Conservation (phyloP, 2,113 vertebrate species). For the Indri indri region DNA sequence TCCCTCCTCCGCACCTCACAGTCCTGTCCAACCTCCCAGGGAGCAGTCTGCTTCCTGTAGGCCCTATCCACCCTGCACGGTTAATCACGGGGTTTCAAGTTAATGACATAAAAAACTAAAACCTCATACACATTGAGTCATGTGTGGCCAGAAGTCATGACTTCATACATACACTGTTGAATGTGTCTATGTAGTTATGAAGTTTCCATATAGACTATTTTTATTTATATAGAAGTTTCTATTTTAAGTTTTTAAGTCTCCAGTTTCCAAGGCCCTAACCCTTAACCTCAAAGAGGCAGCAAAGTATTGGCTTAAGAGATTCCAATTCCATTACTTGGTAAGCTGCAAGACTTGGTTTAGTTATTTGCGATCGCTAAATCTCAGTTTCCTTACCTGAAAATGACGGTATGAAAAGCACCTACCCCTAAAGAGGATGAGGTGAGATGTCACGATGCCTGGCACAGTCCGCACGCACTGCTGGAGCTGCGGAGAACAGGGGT, state of each 20-base stretch:
- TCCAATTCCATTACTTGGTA: background rate
- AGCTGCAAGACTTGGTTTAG: background rate
- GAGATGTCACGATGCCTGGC: background rate
- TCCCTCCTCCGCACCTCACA: background rate
- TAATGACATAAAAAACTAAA: background rate
- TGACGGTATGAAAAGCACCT: accelerated
- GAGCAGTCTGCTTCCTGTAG: background rate
- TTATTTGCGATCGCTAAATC: background rate
- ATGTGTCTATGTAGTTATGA: background rate
- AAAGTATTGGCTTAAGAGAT: background rate
- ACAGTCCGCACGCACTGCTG: background rate
- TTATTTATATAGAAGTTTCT: background rate
- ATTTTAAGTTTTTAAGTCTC: background rate
- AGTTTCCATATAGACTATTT: background rate
- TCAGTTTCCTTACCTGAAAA: background rate
- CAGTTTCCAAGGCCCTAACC: background rate
- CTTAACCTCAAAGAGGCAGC: background rate
- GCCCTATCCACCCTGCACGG: background rate
- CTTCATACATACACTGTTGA: background rate
- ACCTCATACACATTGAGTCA: background rate
- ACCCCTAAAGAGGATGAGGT: background rate
- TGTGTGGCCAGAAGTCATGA: background rate
- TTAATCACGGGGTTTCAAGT: background rate
- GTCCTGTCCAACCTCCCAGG: background rate
- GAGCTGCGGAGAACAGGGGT: background rate